phyloP scores from a whole-genome alignment of 2,113 vertebrate species.

The Lasiurus cinereus region DNA sequence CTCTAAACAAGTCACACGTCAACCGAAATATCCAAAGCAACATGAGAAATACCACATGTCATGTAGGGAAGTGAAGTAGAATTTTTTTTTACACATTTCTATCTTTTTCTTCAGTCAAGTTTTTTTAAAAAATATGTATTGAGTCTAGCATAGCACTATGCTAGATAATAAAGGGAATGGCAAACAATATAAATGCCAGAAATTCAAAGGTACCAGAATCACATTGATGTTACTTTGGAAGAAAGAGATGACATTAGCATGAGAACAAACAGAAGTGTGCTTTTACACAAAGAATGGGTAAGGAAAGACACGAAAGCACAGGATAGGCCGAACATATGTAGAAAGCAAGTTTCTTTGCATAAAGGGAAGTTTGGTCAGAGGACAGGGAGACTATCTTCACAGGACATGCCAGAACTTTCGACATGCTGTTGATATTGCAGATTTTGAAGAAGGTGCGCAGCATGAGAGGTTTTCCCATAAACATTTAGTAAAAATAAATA shows the following conservation, averaged over 20 bases:
- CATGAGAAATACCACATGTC: not conserved
- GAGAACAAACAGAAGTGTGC: not conserved
- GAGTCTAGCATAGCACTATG: not conserved
- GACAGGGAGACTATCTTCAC: not conserved
- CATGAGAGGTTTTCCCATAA: not conserved
- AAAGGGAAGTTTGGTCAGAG: not conserved
- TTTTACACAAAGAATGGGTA: conserved; percentile 44
- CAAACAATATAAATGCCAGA: not conserved
- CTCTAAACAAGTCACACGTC: not conserved
- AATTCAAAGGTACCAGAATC: conserved; percentile 2
- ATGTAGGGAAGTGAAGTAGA: not conserved
- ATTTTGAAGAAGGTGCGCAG: not conserved
- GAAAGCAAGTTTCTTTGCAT: not conserved
- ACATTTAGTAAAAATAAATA: not conserved
- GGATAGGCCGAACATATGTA: not conserved
- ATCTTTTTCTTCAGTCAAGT: not conserved
- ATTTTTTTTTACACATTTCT: not conserved
- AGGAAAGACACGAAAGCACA: conserved; percentile 18
- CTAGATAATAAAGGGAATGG: not conserved
- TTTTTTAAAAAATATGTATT: not conserved
- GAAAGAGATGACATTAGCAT: not conserved
- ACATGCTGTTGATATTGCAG: not conserved
- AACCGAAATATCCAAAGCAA: not conserved
- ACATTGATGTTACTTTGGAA: not conserved
- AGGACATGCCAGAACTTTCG: not conserved